Evolutionary conservation across 37 sponge, comb jelly and placozoan genomes (phyloP).

Genomic region (Axinella damicornis): DNA sequence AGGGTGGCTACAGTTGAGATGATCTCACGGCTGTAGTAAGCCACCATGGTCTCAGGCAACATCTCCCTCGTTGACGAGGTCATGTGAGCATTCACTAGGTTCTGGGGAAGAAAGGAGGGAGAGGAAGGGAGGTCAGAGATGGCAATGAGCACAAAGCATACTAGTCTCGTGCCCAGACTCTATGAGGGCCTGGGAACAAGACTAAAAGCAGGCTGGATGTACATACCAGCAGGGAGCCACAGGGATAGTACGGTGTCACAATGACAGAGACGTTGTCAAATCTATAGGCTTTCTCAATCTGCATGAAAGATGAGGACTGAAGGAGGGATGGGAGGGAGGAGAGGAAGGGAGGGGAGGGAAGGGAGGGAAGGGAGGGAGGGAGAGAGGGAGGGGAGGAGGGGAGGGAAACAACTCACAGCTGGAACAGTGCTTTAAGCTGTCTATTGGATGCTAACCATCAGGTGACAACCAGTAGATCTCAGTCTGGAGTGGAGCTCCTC

Average conservation of each 20-base stretch:
- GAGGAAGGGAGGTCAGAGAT: no score
- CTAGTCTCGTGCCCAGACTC: no score
- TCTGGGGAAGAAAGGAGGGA: no score
- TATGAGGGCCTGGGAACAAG: not conserved
- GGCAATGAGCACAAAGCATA: no score
- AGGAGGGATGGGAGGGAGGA: not conserved
- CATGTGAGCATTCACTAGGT: constrained; percentile 4
- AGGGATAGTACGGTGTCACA: not conserved
- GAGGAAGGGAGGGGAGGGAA: no score
- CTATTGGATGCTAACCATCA: constrained; percentile 28
- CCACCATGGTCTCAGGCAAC: not conserved
- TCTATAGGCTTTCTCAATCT: constrained; percentile 8
- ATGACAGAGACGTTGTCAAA: constrained; percentile 21
- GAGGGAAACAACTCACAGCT: no score
- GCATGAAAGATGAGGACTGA: constrained; percentile 26
- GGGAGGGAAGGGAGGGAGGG: no score
- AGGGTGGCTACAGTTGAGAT: constrained; percentile 36
- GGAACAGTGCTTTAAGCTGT: no score
- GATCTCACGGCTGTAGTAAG: constrained; percentile 41
- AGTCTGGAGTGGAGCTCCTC: constrained; percentile 45
- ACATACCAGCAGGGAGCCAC: constrained; percentile 34
- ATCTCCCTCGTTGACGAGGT: not conserved
- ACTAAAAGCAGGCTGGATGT: no score
- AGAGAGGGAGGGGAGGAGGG: no score
- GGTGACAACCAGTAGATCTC: not conserved